Conservation (phyloP, 2,888 invertebrate genomes). For the Geophilus truncorum region DNA sequence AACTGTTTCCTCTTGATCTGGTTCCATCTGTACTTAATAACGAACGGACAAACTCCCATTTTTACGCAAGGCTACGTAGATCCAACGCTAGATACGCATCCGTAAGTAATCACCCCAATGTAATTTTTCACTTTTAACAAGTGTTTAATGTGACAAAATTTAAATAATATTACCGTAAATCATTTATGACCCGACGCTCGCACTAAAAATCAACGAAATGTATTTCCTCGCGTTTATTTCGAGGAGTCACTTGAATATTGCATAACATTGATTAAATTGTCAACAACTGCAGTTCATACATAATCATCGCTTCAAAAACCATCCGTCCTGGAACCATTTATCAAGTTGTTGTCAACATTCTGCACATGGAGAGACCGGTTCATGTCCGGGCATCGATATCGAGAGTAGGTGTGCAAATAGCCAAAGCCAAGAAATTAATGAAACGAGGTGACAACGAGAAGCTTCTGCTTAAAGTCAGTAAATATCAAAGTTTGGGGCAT, state of each 20-base stretch:
- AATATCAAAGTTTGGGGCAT: neutral
- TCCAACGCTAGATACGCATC: neutral
- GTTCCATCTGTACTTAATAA: neutral
- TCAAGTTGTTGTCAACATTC: constrained; percentile 64
- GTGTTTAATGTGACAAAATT: neutral
- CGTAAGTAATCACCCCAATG: neutral
- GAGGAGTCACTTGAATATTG: neutral
- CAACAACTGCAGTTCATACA: constrained; percentile 35
- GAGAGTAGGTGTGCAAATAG: constrained; percentile 80
- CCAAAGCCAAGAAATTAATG: constrained; percentile 72
- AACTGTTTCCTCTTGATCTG: neutral
- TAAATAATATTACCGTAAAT: neutral
- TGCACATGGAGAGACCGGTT: constrained; percentile 71
- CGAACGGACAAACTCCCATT: neutral
- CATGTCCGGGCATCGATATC: constrained; percentile 82
- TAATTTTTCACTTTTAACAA: neutral
- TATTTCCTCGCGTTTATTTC: neutral
- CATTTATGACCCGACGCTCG: neutral
- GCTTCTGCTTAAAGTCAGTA: constrained; percentile 73
- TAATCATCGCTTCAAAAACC: constrained; percentile 41
- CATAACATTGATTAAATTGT: neutral
- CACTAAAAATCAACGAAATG: neutral
- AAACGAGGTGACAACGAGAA: constrained; percentile 83
- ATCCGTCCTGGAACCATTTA: constrained; percentile 42
- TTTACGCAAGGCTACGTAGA: neutral